phyloP scores from a whole-genome alignment of 2,113 vertebrate species.

The Gadus macrocephalus region DNA sequence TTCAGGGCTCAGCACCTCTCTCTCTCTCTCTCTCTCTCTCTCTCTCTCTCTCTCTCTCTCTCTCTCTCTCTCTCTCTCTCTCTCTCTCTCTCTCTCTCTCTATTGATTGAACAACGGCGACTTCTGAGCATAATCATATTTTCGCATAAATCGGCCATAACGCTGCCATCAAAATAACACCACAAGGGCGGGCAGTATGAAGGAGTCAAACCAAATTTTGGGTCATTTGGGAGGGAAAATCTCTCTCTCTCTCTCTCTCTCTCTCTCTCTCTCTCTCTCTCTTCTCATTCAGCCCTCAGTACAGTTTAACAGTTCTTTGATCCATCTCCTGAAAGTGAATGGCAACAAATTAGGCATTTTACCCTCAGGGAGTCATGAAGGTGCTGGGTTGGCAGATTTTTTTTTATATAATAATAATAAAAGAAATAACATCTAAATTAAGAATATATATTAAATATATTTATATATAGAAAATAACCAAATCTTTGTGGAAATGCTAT shows the following conservation, averaged over 20 bases:
- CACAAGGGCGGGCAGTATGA: too few relatives aligned
- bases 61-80: conserved; percentile 23
- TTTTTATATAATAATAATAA: conserved; percentile 12
- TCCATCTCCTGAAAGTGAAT: conserved; percentile 71
- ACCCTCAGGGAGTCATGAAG: conserved; percentile 53
- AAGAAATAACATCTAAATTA: background rate
- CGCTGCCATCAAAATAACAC: too few relatives aligned
- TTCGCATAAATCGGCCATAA: too few relatives aligned
- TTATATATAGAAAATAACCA: conserved; percentile 34
- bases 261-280: conserved; percentile 27
- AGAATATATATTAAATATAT: background rate
- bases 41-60: conserved; percentile 4
- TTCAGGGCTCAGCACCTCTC: conserved; percentile 46
- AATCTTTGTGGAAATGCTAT: conserved; percentile 32
- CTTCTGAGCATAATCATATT: too few relatives aligned
- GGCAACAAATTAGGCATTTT: conserved; percentile 77
- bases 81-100: conserved; percentile 23
- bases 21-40: conserved; percentile 15
- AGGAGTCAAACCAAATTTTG: too few relatives aligned
- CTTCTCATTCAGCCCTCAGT: conserved; percentile 54
- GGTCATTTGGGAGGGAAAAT: too few relatives aligned
- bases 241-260: conserved; percentile 7
- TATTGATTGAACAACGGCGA: background rate
- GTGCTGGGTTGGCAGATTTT: conserved; percentile 37
- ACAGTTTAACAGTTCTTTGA: conserved; percentile 75